Evolutionary conservation across 2,888 invertebrate genomes (phyloP), one percentile per base, ranked within the genome.

Genomic region (Xylophagus ater): DNA sequence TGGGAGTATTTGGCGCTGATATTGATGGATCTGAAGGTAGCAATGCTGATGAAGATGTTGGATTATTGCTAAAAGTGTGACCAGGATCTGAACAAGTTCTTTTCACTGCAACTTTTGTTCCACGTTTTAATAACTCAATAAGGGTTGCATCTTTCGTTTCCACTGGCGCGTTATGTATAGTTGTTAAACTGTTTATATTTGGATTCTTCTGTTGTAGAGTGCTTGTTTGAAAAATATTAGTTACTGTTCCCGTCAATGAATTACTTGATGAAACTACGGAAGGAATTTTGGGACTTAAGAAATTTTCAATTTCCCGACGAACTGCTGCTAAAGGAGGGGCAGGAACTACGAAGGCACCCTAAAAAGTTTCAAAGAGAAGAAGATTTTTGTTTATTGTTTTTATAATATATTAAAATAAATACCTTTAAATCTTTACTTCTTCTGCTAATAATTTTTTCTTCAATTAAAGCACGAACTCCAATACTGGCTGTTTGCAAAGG

Each of bases 401-500:
- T 13, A n/a, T n/a, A 34, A 18, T 10, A 30, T 2, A 10, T 23
- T 10, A 20, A 31, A 20, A 5, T 12, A 34, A 48, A 44, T 41
- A 65, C 65, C 60, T 65, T 62, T 38, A 65, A 58, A 44, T 65
- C 65, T 54, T 65, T 65, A 48, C 56, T 78, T 53, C 89, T 71
- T 51, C 88, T 86, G 59, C 84, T 89, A 51, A 89, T 90, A 49
- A 90, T 90, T 65, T 90, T 90, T 61, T 90, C 90, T 66, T 89
- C 89, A 50, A 90, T 90, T 31, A 90, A 72, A 8, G 90, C 89
- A 43, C 90, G 71, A 5, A 90, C 88, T 42, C 87, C 88, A 45
- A 88, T 83, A 48, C 88, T 89, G 5, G 88, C 89, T n/a, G 90
- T 90, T 68, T 89, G 88, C 46, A 90, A 64, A 0, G 89, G 88